Evolutionary conservation across 2,797 vertebrate genomes (phyloP), one percentile per base, ranked within the genome.

Genomic region (Telmatherina bonti): DNA sequence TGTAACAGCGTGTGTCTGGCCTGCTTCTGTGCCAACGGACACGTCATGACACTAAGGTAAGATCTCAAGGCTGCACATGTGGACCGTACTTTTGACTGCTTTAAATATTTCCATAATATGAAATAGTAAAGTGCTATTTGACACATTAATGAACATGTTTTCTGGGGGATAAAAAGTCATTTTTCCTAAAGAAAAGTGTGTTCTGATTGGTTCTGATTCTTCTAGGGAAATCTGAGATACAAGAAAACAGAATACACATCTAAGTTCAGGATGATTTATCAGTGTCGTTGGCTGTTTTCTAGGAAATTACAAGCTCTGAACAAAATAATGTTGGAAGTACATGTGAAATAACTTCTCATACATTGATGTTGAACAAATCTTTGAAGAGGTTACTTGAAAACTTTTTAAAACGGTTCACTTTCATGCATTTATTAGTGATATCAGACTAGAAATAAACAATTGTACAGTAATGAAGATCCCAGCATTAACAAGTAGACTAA

Each of bases 11-110:
- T 97, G 83, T 96, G 97, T 82, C 91, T 99, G 93, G 97, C 97
- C 60, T 98, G 97, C 90, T 99, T 99, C 93, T 99, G 97, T 82
- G 98, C 97, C 78, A 99, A 98, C 49, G 98, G 98, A 84, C 98
- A 99, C 76, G 94, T 99, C 92, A 97, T 98, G 96, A 97, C 95
- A 54, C 95, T 99, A 91, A 99, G 98, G 98, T 99, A 89, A 72
- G 83, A 45, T 22, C 4, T 35, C 38, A 9, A 3, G 41, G n/a
- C 18, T 9, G 6, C 54, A 47, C 55, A 35, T 16, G 2, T 22
- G 24, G 52, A 30, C 30, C 24, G 11, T 71, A 16, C 43, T 29
- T 38, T 31, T 49, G 11, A 33, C 5, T 16, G 51, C 31, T 5
- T 26, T 1, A 31, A 12, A 54, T 66, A 11, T 58, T 36, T 62